Evolutionary conservation across 2,888 invertebrate species (phyloP), one percentile per base, ranked within the genome.

Genomic region (Mellilla xanthometata): DNA sequence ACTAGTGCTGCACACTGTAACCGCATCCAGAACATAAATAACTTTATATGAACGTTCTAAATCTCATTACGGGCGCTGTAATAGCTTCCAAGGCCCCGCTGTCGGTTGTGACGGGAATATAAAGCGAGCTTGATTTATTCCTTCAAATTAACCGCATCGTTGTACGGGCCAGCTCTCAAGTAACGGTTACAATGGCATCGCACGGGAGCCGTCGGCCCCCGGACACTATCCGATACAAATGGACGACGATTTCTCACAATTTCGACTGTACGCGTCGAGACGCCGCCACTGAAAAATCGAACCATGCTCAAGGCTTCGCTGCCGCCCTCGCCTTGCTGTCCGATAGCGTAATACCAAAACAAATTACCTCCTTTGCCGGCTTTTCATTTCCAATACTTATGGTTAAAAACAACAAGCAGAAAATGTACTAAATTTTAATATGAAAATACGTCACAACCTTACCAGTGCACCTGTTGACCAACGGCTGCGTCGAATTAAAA

Each of bases 21-120:
- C 72, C 74, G 72, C 74, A 72, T 73, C 73, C 70, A 68, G 65
- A 70, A 75, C 81, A 83, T 84, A 84, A 85, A 84, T 86, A 85
- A 85, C 84, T 78, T 83, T 81, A 81, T 84, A 85, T 86, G 81
- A 85, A 74, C 80, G 80, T 78, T 85, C 79, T 84, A 84, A 83
- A 87, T 85, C 82, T 86, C 82, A 85, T 87, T 84, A 83, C 74
- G 74, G 76, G 76, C 73, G 72, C 77, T 78, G 76, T 83, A 81
- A 84, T 85, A 84, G 83, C 82, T 83, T 79, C 76, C 75, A 78
- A 79, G 81, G 76, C 79, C 76, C 78, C 74, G 64, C 70, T 77
- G 76, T 79, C 81, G 73, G 74, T 73, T 84, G 77, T 81, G 82
- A 80, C 78, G 78, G 75, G 81, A 87, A 84, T 86, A 81, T 82